Conservation (phyloP, 23 tunicate species). For the Clavelina lepadiformis region DNA sequence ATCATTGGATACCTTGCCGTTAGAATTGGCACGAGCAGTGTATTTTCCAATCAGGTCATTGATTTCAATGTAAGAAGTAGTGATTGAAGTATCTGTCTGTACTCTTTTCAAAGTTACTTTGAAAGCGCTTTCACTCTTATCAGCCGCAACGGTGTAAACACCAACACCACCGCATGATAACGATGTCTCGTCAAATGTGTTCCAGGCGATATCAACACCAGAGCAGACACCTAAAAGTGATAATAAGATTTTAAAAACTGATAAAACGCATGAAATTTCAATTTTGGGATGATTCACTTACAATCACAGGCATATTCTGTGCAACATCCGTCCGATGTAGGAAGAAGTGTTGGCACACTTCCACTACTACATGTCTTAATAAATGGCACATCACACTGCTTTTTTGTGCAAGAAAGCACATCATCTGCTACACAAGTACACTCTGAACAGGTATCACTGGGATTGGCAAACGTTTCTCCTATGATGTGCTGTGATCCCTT, state of each 20-base stretch:
- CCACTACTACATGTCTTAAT: conserved; percentile 44
- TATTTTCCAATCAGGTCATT: conserved; percentile 51
- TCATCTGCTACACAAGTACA: conserved; percentile 68
- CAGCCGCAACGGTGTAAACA: conserved; percentile 45
- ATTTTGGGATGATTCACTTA: conserved; percentile 55
- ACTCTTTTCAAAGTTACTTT: conserved; percentile 32
- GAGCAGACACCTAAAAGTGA: conserved; percentile 63
- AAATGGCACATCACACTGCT: conserved; percentile 22
- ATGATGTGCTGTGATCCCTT: conserved; percentile 40
- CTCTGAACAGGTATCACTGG: conserved; percentile 47
- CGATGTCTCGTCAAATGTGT: conserved; percentile 52
- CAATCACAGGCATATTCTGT: conserved; percentile 79
- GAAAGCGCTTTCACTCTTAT: conserved; percentile 50
- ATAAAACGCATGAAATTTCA: too few relatives aligned
- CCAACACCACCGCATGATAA: conserved; percentile 51
- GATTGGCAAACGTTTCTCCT: conserved; percentile 58
- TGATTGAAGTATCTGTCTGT: conserved; percentile 21
- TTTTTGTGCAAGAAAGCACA: conserved; percentile 38
- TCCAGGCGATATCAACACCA: conserved; percentile 75
- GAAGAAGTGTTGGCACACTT: conserved; percentile 18
- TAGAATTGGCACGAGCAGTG: conserved; percentile 8
- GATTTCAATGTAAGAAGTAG: conserved; percentile 41
- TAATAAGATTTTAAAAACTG: too few relatives aligned
- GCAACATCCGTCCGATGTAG: conserved; percentile 81
- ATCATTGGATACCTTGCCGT: conserved; percentile 36